Base-by-base conservation (phyloP, 2,113 vertebrate genomes). In the pig (Sus scrofa) region DNA sequence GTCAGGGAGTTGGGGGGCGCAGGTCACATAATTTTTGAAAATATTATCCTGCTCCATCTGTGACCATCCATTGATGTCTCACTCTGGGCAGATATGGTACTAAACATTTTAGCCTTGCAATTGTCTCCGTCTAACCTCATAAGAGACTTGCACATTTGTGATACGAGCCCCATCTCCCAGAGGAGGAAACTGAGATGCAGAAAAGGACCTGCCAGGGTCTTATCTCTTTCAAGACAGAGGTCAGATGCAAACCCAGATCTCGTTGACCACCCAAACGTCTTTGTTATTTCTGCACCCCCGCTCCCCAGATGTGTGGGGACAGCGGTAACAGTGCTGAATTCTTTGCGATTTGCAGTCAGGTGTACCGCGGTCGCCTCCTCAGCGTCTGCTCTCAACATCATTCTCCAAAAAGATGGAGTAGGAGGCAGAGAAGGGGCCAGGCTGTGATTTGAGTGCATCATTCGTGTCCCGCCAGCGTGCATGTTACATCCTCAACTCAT, bases 401-500 rank as follows among this genome's bases (percentile, higher is more conserved):
- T 24, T 52, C 27, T 65, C 30, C 26, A 18, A 54, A 18, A 63
- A 22, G 16, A 24, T 4, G 16, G 44, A 86, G 58, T 15, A 24
- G 24, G 68, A 92, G 16, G 30, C 20, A 2, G 85, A 32, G 19
- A 15, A 13, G 13, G 24, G 19, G 19, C 44, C 3, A 18, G 14
- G 16, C 9, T 1, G 0, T 11, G 52, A 34, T 6, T 3, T 12
- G 26, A 62, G 27, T 0, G 2, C 16, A 54, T 24, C 0, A 27
- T 11, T 13, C 12, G 1, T 12, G 15, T 34, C 18, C 27, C 0
- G 6, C n/a, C 56, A 4, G 9, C 4, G 1, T 39, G 12, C 50
- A 0, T 27, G 0, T 1, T 1, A 1, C 24, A 4, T 3, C 27
- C 32, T 82, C 32, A 5, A n/a, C 19, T 11, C 5, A 11, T 11